Evolutionary conservation across 2,888 invertebrate genomes (phyloP), one percentile per base, ranked within the genome.

Genomic region (Crossocerus cetratus): DNA sequence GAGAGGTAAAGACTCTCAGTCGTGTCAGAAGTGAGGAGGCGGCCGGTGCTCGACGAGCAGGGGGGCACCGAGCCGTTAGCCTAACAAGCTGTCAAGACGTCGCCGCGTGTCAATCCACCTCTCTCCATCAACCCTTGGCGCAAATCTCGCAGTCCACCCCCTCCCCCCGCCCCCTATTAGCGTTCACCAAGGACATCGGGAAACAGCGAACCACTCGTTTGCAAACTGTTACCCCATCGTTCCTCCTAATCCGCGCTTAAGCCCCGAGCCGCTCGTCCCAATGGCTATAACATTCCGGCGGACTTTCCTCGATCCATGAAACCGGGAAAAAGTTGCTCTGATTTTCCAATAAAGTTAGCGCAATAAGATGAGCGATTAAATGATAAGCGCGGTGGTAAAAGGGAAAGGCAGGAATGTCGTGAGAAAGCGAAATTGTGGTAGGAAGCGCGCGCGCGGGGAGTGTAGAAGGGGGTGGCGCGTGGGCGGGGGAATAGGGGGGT

Each of bases 21-120:
- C 32, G 32, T 32, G 32, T 32, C 32, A 32, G 32, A 8, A 32
- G 32, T 8, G 2, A 32, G 32, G 32, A 32, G 32, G 11, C 5
- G 32, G 11, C 5, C 32, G 69, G 82, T 79, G 81, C 78, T 76
- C 78, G 79, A 77, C 76, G 77, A 77, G 69, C 32, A 5, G 73
- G 76, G 69, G 73, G 69, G 68, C 68, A 61, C 58, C 69, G 77
- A 80, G 74, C 84, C 85, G 87, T 88, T 87, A 88, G 83, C 82
- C 84, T 89, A 89, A 90, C 89, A 89, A 89, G 89, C 89, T 90
- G 90, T 90, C 90, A 89, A 89, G 89, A 89, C 89, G 89, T 90
- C 89, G 89, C 83, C 88, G 89, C 89, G 86, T 89, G 89, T 89
- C 90, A 89, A 88, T 88, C 86, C 84, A 83, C 85, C 84, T 72